Base-by-base conservation (phyloP, 2,888 invertebrate genomes). In the Trachelus iudaicus region DNA sequence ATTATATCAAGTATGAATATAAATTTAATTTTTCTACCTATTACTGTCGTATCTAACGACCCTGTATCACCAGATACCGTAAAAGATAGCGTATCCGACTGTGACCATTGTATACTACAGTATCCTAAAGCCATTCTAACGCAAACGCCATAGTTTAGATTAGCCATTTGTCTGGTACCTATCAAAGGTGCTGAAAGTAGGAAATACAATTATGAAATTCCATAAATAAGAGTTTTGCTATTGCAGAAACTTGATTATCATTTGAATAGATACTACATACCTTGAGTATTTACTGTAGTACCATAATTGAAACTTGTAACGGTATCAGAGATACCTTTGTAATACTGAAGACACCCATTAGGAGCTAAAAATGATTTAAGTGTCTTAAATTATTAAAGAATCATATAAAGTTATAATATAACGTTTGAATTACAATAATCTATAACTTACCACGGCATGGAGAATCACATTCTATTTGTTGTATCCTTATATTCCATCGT, bases 281-380 rank as follows among this genome's bases (percentile, higher is more conserved):
- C 90, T 0, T 92, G 92, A 1, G 94, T 92, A 86, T 94, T 95
- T 15, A 94, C 93, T 0, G 94, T 93, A 1, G 94, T 92, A 0
- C 94, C 96, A 89, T 95, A 97, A 91, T 97, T 97, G 85, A 97
- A 97, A 89, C 96, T 96, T 74, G 92, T 93, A 4, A 96, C 95
- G 0, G 94, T 94, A 4, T 95, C 96, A 0, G 93, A 90, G 0
- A 91, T 87, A 0, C 93, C 93, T 40, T 94, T 94, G 88, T 95
- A 95, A 89, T 96, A 96, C 92, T 96, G 96, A 34, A 97, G 92
- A 87, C 97, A 97, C 68, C 96, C 96, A 78, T 94, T 94, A 1
- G 97, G 96, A 23, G 96, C 97, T 94, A 90, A 87, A 73, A 75
- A 75, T 75, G 79, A 75, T 69, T 78, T 34, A 23, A 33, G 9